Evolutionary conservation across 2,888 invertebrate species (phyloP).

Genomic region (Athripsodes cinereus): DNA sequence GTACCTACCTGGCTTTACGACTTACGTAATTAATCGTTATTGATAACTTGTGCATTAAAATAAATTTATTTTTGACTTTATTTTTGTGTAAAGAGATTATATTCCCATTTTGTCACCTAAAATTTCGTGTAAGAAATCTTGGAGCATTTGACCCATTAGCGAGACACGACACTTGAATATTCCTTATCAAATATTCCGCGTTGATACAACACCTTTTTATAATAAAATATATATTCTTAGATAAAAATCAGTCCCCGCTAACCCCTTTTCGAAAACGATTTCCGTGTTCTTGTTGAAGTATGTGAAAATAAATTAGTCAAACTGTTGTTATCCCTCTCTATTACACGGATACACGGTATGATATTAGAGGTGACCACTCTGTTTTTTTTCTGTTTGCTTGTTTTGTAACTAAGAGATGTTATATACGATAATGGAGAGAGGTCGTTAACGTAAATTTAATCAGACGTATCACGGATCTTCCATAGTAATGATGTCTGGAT

Average conservation of each 20-base stretch:
- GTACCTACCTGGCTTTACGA: no score
- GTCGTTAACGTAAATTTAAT: constrained; percentile 28
- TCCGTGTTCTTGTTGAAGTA: background rate
- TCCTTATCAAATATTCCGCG: background rate
- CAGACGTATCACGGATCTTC: constrained; percentile 22
- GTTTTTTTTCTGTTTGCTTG: background rate
- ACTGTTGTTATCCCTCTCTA: no score
- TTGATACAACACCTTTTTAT: background rate
- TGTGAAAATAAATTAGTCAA: no score
- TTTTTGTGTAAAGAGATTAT: no score
- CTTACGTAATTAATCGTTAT: no score
- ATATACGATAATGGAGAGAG: constrained; percentile 24
- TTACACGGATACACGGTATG: no score
- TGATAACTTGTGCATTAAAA: no score
- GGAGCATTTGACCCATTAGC: no score
- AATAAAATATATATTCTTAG: background rate
- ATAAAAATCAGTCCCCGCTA: background rate
- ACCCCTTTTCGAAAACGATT: background rate
- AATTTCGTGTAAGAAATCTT: no score
- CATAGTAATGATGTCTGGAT: constrained; percentile 17
- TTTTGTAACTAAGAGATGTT: constrained; percentile 13
- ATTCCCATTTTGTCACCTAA: no score
- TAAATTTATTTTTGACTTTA: no score
- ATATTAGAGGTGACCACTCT: background rate
- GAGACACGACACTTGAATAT: background rate